Base-by-base conservation (phyloP, 2,797 vertebrate species). In the Fistularia commersonii region DNA sequence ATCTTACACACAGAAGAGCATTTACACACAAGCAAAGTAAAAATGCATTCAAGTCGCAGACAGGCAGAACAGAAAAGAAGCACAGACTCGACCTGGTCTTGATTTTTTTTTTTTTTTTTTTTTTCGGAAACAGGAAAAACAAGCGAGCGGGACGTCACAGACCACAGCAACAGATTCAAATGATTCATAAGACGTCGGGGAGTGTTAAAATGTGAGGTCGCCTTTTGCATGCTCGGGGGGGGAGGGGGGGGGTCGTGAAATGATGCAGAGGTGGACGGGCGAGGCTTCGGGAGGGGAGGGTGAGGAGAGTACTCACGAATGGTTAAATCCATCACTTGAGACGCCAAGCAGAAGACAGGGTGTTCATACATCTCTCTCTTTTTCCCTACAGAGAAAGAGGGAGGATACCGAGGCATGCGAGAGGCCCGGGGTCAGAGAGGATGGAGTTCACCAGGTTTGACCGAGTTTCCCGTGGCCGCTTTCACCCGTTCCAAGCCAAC, bases 291-390 rank as follows among this genome's bases (percentile, higher is more conserved):
- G 45, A 85, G 87, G 85, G 87, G 89, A 88, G 86, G 83, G 87
- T 90, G 92, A 90, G 92, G 90, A 91, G 92, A 89, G 94, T 99
- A 99, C 97, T 99, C 97, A 99, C 97, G 97, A 97, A 99, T 99
- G 92, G 97, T 99, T 98, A 99, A 98, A 99, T 98, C 96, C 97
- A 99, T 98, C 93, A 99, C 97, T 97, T 99, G 97, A 94, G 97
- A 99, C 91, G 97, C 97, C 97, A 99, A 98, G 95, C 97, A 99
- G 97, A 98, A 99, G 97, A 99, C 95, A 92, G 97, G 96, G 93
- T 99, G 97, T 89, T 99, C 97, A 95, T 96, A 99, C 96, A 98
- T 98, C 94, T 99, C 97, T 95, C 97, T 98, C 94, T 99, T 99
- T 98, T 99, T 98, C 91, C 97, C 97, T 99, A 98, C 90, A 97